These are phyloP conservation scores for Pristionchus arcanus DNA, from an alignment of 2,888 invertebrate species.

Conservation along the genomic window DNA sequence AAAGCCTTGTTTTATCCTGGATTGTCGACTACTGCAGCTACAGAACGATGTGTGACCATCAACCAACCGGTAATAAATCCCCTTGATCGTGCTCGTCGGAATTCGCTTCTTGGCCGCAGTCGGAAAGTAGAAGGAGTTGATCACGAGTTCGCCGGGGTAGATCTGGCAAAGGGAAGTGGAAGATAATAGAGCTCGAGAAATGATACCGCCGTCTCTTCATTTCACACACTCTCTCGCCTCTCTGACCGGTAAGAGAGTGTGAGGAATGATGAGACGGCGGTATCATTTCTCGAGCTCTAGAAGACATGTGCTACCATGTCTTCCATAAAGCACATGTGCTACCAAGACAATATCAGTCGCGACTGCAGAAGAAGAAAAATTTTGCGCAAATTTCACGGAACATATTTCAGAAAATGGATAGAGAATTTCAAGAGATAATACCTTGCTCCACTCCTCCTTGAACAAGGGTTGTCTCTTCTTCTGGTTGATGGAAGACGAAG, in stretches of 20 bases:
- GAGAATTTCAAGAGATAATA: not conserved
- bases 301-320: too few relatives aligned
- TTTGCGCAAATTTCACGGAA: not conserved
- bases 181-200: too few relatives aligned
- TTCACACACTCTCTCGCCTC: not conserved
- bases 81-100: not conserved
- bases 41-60: too few relatives aligned
- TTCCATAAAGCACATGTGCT: not conserved
- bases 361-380: not conserved
- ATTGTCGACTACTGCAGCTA: too few relatives aligned
- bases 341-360: not conserved
- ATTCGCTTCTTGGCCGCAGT: not conserved
- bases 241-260: not conserved
- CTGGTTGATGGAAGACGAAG: not conserved
- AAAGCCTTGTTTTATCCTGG: too few relatives aligned
- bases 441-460: not conserved
- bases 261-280: too few relatives aligned
- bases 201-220: too few relatives aligned
- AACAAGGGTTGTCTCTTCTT: not conserved
- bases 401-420: too few relatives aligned
- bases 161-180: not conserved
- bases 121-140: not conserved
- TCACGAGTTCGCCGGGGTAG: conserved; percentile 1
- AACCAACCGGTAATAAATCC: not conserved
- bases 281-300: too few relatives aligned